Conservation (phyloP, 2,113 vertebrate species). For the Gambusia affinis region DNA sequence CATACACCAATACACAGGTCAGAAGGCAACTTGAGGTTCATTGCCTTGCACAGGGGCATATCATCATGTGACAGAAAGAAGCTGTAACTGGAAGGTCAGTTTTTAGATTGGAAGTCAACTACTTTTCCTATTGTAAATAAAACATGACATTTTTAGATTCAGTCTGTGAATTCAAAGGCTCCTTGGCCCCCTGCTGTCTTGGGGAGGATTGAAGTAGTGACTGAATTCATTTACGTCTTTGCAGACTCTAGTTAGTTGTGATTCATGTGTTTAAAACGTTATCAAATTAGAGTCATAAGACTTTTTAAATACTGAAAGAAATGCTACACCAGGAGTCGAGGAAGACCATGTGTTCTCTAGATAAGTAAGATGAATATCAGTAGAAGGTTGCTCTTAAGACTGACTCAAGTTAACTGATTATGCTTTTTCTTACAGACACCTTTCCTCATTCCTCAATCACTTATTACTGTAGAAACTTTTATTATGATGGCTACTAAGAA, state of each 20-base stretch:
- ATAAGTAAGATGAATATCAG: background rate
- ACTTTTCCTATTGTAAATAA: background rate
- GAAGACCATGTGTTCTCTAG: background rate
- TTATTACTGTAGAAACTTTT: background rate
- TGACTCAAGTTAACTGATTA: background rate
- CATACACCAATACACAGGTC: no score
- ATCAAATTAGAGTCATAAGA: background rate
- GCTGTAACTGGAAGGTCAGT: no score
- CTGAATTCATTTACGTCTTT: background rate
- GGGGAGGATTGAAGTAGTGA: background rate
- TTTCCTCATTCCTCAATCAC: background rate
- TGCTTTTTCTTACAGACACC: background rate
- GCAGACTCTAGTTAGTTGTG: background rate
- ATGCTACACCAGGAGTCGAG: background rate
- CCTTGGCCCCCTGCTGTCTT: background rate
- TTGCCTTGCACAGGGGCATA: no score
- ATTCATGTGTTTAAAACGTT: background rate
- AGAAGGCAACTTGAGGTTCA: no score
- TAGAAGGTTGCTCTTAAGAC: background rate
- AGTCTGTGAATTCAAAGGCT: background rate
- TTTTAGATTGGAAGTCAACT: background rate
- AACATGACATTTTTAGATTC: background rate
- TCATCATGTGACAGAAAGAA: no score
- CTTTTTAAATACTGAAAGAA: background rate
- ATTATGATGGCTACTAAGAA: no score